Evolutionary conservation across 2,113 vertebrate genomes (phyloP), one percentile per base, ranked within the genome.

Genomic region (Ochotona curzoniae): DNA sequence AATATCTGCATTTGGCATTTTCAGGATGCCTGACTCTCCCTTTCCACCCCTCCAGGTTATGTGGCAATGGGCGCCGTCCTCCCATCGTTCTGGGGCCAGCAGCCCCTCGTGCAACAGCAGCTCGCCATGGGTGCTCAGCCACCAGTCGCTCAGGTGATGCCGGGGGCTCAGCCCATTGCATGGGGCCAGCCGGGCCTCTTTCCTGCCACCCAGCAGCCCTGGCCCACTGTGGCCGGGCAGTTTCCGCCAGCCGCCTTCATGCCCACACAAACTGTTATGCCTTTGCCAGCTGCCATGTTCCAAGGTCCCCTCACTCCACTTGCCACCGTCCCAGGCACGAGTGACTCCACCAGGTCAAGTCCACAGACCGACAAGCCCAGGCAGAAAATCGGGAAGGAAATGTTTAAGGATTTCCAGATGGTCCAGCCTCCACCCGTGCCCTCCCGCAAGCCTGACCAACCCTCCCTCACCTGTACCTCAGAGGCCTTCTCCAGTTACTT

Each of bases 361-460:
- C 99, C 99, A 35, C 99, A 99, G 97, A 98, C 98, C 86, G 99
- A 99, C 96, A 98, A 98, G 92, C 97, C 98, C 96, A 98, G 98
- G 74, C 99, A 99, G 98, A 99, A 99, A 98, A 98, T 99, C 97
- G 98, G 98, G 96, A 99, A 99, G 98, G 99, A 99, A 97, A 99
- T 99, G 98, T 99, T 99, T 94, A 99, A 99, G 98, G 99, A 99
- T 98, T 99, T 99, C 95, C 99, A 99, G 98, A 99, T 99, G 99
- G 99, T 98, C 90, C 99, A 99, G 98, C 99, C 99, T 96, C 99
- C 99, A 7, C 98, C 99, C 38, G 98, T 99, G 98, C 99, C 99
- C 91, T 98, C 98, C 8, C 98, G 99, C 96, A 99, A 98, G 87
- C 98, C 98, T 25, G 99, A 99, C 97, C 99, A 99, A 97, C 98